Evolutionary conservation across 2,888 invertebrate genomes (phyloP), one percentile per base, ranked within the genome.

Genomic region (Cataglyphis albicans): DNA sequence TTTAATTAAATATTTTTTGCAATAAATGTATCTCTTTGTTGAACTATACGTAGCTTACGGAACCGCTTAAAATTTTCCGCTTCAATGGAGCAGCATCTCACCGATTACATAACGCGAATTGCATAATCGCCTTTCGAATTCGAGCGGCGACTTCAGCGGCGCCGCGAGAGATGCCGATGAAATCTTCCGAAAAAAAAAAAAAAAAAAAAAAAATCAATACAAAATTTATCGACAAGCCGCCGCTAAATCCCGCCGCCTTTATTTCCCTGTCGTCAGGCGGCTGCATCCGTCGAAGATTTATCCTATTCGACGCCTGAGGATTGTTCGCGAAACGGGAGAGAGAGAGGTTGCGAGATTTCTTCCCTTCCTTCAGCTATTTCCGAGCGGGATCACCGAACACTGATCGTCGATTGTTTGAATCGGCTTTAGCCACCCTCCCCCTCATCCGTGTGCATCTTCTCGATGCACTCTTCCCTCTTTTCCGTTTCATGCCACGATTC

Each of bases 371-470:
- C 41, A 81, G 67, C 84, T 80, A 86, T 88, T 90, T 86, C 83
- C 85, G 82, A 90, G 65, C 61, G 81, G 88, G 89, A 90, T 90
- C 90, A 90, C 85, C 86, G 86, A 90, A 90, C 90, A 90, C 86
- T 85, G 90, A 90, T 90, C 90, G 86, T 67, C 89, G 90, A 90
- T 90, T 90, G 89, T 90, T 90, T 90, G 87, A 90, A 90, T 90
- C 90, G 90, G 86, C 90, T 90, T 90, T 87, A 89, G 78, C 86
- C 84, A 86, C n/a, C 48, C 48, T 18, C 6, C n/a, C n/a, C 7
- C 52, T n/a, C 7, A 83, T 64, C 59, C 38, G 25, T 38, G 81
- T 82, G 65, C 65, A 86, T 25, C 83, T 73, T 67, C 41, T 52
- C 64, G 44, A 18, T 32, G 44, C 57, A 15, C 70, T 74, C 32